phyloP scores from a whole-genome alignment of 1,140 invertebrate genomes.

The Hylaeus volcanicus region DNA sequence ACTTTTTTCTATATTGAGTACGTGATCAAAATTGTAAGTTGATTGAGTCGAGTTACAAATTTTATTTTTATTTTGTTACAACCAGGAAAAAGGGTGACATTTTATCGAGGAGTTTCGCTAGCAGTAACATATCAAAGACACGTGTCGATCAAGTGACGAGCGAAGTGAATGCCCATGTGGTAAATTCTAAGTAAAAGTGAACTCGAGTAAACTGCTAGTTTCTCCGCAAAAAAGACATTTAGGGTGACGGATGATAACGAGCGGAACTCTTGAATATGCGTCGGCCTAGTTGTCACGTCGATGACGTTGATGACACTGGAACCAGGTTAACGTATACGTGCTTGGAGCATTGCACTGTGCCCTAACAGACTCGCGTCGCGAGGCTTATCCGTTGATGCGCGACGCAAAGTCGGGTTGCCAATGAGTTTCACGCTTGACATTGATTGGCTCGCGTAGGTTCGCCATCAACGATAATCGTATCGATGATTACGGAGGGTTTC shows the following conservation, averaged over 20 bases:
- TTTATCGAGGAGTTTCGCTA: too few relatives aligned
- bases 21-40: too few relatives aligned
- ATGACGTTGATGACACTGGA: slow-evolving; percentile 55
- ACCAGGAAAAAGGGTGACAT: too few relatives aligned
- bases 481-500: too few relatives aligned
- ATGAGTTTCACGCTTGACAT: neutral
- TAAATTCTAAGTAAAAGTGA: neutral
- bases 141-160: too few relatives aligned
- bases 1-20: too few relatives aligned
- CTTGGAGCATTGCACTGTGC: slow-evolving; percentile 46
- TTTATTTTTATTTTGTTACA: too few relatives aligned
- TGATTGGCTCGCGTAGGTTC: neutral
- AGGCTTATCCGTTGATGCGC: neutral
- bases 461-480: neutral
- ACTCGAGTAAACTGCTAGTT: slow-evolving; percentile 19
- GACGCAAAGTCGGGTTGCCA: neutral
- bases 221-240: slow-evolving; percentile 8
- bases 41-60: too few relatives aligned
- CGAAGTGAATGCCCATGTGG: neutral
- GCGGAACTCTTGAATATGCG: slow-evolving; percentile 26
- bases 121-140: too few relatives aligned
- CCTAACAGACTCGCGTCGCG: slow-evolving; percentile 1
- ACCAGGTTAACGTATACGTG: slow-evolving; percentile 51
- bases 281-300: slow-evolving; percentile 51
- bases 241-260: slow-evolving; percentile 35